Percentiles rank a stretch among this genome's conserved stretches.
Conservation (phyloP, 2,797 vertebrate genomes). For the Ciconia nigra region DNA sequence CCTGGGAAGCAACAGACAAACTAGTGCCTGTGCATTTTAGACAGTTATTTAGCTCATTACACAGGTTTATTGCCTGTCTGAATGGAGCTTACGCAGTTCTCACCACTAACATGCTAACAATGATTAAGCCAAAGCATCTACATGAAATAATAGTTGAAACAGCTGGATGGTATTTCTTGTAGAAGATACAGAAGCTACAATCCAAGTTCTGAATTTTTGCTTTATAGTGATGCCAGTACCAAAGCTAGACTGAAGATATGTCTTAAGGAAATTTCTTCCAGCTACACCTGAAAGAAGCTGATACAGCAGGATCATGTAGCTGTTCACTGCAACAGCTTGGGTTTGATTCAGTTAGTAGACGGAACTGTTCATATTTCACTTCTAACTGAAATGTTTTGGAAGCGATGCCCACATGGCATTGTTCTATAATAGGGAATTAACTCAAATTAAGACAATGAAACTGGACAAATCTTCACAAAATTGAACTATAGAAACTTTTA, state of each 20-base stretch:
- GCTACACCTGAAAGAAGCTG: background rate
- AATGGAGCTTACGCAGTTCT: background rate
- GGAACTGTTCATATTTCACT: background rate
- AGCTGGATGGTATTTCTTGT: background rate
- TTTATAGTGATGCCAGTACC: background rate
- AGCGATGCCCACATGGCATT: background rate
- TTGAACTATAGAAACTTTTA: background rate
- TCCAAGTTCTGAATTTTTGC: background rate
- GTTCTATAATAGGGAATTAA: background rate
- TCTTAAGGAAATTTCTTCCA: background rate
- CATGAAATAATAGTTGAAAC: background rate
- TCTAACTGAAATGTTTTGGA: background rate
- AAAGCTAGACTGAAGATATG: background rate
- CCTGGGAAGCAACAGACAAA: background rate
- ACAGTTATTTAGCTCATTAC: background rate
- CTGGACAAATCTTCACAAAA: background rate
- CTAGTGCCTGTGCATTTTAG: background rate
- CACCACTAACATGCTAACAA: background rate
- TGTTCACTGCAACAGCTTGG: background rate
- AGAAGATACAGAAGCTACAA: background rate
- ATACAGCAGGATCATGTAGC: background rate
- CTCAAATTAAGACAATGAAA: background rate
- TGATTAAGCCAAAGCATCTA: background rate
- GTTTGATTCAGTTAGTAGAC: background rate
- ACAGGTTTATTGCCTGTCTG: background rate